Conservation (phyloP, 2,113 vertebrate species). For the Colossoma macropomum region DNA sequence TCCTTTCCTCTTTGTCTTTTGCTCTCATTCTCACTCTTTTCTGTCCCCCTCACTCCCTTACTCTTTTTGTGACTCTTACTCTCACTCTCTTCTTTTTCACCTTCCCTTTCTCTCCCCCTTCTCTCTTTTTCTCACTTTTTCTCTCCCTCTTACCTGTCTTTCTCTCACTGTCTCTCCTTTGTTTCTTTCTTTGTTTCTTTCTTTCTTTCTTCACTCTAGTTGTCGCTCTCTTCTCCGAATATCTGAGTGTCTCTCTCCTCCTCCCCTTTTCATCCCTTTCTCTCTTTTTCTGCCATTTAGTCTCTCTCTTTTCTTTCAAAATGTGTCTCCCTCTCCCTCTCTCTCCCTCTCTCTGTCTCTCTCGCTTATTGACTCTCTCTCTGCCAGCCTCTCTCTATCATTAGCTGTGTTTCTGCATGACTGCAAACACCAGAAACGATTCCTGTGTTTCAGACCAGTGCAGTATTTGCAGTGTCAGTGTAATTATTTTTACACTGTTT, state of each 20-base stretch:
- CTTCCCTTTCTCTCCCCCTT: neutral
- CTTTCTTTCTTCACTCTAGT: too few relatives aligned
- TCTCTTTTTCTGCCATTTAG: neutral
- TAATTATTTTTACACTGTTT: neutral
- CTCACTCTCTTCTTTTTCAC: neutral
- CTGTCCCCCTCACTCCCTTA: too few relatives aligned
- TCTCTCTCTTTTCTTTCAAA: neutral
- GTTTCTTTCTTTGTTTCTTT: too few relatives aligned
- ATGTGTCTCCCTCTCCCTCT: neutral
- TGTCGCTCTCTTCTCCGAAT: neutral
- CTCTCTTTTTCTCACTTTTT: neutral
- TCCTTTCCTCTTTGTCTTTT: neutral
- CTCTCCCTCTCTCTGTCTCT: neutral
- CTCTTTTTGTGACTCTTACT: too few relatives aligned
- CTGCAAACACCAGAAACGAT: neutral
- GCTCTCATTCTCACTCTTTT: neutral
- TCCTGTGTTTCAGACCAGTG: conserved; percentile 1
- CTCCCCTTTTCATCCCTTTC: neutral
- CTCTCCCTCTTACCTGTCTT: neutral
- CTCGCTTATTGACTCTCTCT: neutral
- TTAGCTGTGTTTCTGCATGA: conserved; percentile 21
- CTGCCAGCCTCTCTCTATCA: conserved; percentile 17
- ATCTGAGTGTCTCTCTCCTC: neutral
- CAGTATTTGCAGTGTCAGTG: conserved; percentile 18
- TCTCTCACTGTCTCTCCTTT: neutral